These are phyloP conservation scores for Orgyia antiqua DNA, from an alignment of 2,888 invertebrate species.

Conservation along the genomic window DNA sequence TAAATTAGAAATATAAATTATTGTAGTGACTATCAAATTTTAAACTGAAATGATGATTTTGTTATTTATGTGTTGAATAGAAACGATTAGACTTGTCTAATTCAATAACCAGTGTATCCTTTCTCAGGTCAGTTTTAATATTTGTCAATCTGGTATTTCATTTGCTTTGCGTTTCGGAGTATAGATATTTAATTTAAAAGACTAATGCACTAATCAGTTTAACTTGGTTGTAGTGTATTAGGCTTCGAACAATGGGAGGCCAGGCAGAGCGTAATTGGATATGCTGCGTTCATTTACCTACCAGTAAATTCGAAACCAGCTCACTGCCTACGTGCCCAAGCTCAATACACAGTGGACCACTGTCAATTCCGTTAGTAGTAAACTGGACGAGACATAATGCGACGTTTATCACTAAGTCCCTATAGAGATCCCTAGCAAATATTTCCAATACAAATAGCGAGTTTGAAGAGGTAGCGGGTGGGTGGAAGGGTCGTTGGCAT, in stretches of 20 bases:
- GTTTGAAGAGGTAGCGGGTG: slow-evolving; percentile 24
- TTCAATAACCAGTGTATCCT: too few species aligned
- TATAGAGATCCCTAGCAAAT: neutral
- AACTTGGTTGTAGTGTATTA: slow-evolving; percentile 34
- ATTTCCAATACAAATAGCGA: neutral
- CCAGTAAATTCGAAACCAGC: slow-evolving; percentile 49
- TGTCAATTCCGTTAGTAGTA: too few species aligned
- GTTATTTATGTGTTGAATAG: too few species aligned
- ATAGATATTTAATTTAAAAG: slow-evolving; percentile 27
- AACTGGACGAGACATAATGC: neutral
- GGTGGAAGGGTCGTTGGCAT: slow-evolving; percentile 34
- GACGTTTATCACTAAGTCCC: neutral
- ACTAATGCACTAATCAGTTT: slow-evolving; percentile 46
- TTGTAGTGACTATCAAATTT: too few species aligned
- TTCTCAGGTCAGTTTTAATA: too few species aligned
- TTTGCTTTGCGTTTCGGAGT: too few species aligned
- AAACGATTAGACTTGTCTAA: too few species aligned
- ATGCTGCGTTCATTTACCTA: slow-evolving; percentile 44
- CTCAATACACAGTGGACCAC: too few species aligned
- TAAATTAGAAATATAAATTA: too few species aligned
- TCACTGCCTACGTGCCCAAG: too few species aligned
- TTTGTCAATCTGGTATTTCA: too few species aligned
- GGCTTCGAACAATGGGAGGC: slow-evolving; percentile 31
- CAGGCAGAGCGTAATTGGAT: slow-evolving; percentile 50
- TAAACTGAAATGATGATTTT: too few species aligned